phyloP scores from a whole-genome alignment of 2,113 vertebrate genomes.

The Pseudolaguvia tuberculata region DNA sequence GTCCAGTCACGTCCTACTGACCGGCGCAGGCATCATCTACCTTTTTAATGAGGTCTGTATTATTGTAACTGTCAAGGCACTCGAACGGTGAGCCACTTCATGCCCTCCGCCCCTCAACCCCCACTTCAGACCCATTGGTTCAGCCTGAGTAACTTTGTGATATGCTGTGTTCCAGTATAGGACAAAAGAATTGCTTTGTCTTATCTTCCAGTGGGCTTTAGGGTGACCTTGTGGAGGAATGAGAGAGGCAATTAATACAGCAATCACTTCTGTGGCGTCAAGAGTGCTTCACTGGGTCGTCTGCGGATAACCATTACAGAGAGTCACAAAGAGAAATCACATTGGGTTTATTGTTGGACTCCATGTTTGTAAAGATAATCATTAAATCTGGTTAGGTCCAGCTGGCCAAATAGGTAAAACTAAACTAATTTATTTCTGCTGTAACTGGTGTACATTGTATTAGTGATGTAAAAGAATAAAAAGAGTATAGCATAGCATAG shows the following conservation, averaged over 20 bases:
- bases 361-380: not conserved
- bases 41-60: conserved; percentile 54
- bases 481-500: too few relatives aligned
- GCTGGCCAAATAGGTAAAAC: not conserved
- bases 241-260: conserved; percentile 74
- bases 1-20: conserved; percentile 42
- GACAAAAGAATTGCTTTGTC: conserved; percentile 56
- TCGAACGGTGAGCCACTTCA: conserved; percentile 45
- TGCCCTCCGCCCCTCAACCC: conserved; percentile 33
- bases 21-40: conserved; percentile 35
- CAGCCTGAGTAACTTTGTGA: conserved; percentile 52
- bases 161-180: conserved; percentile 42
- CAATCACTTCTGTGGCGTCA: conserved; percentile 71
- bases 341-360: conserved; percentile 22
- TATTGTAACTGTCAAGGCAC: conserved; percentile 46
- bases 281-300: conserved; percentile 56
- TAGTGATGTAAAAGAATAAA: too few relatives aligned
- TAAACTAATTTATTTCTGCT: too few relatives aligned
- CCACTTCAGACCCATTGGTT: conserved; percentile 43
- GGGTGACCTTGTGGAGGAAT: conserved; percentile 59
- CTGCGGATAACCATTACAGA: conserved; percentile 42
- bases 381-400: not conserved
- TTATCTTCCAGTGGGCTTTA: conserved; percentile 58
- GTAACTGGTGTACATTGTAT: too few relatives aligned
- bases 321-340: conserved; percentile 9